Evolutionary conservation across 2,797 vertebrate genomes (phyloP).

Genomic region (Gymnothorax javanicus): DNA sequence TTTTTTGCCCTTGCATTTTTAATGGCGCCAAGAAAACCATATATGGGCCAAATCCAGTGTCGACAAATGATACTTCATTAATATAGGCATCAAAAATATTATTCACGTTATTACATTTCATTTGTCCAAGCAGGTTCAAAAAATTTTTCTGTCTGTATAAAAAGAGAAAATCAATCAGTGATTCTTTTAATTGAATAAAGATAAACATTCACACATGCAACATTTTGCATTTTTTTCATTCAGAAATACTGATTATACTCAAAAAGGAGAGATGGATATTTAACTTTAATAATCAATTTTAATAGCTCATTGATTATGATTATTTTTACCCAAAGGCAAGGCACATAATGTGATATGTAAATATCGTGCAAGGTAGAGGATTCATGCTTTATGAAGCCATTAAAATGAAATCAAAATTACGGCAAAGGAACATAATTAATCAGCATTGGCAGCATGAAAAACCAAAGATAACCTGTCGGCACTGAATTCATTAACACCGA

Average conservation of each 20-base stretch:
- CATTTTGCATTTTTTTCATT: constrained; percentile 51
- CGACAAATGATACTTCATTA: constrained; percentile 36
- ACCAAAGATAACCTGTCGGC: no score
- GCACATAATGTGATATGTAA: constrained; percentile 16
- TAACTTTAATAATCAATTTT: constrained; percentile 59
- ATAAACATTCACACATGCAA: constrained; percentile 70
- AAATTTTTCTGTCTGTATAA: constrained; percentile 33
- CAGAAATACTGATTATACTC: constrained; percentile 60
- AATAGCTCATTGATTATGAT: background rate
- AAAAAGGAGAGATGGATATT: constrained; percentile 41
- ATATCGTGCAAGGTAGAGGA: background rate
- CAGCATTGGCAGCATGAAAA: background rate
- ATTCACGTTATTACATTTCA: constrained; percentile 8
- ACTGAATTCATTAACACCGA: background rate
- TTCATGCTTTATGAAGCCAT: constrained; percentile 34
- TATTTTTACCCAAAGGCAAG: constrained; percentile 16
- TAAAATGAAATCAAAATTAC: constrained; percentile 50
- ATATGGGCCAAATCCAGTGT: constrained; percentile 27
- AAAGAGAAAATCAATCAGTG: constrained; percentile 55
- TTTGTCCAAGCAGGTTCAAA: constrained; percentile 31
- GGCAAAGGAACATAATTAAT: constrained; percentile 8
- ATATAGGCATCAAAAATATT: constrained; percentile 21
- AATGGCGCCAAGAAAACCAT: background rate
- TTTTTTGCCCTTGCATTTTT: no score
- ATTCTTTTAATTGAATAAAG: constrained; percentile 26